phyloP scores from a whole-genome alignment of 2,888 invertebrate species.

The Andricus curvator region DNA sequence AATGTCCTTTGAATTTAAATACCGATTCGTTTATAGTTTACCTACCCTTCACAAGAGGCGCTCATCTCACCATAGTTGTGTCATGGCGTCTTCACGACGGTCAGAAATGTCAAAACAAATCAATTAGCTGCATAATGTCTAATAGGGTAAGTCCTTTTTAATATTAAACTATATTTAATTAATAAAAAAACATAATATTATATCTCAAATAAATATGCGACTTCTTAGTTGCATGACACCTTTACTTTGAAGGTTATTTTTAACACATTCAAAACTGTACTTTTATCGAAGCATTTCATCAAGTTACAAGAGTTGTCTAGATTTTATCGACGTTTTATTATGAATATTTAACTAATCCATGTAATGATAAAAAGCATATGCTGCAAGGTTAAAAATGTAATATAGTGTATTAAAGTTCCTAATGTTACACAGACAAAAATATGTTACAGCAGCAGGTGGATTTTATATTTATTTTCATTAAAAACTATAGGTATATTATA shows the following conservation, averaged over 20 bases:
- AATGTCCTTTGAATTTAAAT: background rate
- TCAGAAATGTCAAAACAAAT: conserved; percentile 62
- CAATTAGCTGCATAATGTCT: conserved; percentile 64
- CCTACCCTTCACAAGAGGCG: background rate
- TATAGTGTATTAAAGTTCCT: background rate
- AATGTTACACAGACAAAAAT: background rate
- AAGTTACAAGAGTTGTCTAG: conserved; percentile 1
- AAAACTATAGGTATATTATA: background rate
- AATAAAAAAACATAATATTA: background rate
- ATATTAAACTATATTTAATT: background rate
- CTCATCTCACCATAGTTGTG: conserved; percentile 47
- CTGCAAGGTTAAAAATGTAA: conserved; percentile 3
- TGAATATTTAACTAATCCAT: conserved; percentile 19
- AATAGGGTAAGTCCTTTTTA: conserved; percentile 58
- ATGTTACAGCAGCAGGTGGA: background rate
- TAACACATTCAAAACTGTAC: background rate
- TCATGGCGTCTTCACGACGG: conserved; percentile 41
- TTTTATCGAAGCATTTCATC: background rate
- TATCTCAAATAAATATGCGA: background rate
- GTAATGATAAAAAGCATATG: background rate
- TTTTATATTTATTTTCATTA: background rate
- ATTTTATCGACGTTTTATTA: conserved; percentile 14
- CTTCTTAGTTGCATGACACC: background rate
- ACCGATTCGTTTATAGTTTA: background rate
- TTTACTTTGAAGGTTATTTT: background rate